Base-by-base conservation (phyloP, 2,888 invertebrate species). In the Selenia dentaria region DNA sequence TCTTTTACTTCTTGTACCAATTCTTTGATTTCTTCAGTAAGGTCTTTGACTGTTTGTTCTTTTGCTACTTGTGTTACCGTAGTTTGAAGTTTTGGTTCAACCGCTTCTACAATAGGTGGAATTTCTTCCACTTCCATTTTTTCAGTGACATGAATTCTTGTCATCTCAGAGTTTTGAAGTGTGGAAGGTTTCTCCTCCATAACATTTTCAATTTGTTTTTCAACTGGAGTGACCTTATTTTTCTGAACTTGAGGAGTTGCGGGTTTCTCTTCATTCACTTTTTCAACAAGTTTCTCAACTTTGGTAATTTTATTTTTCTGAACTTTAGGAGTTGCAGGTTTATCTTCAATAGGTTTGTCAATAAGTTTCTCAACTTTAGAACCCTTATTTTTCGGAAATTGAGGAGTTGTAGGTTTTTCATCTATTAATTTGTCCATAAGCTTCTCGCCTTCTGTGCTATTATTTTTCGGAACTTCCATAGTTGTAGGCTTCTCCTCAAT, bases 121-220 rank as follows among this genome's bases (percentile, higher is more conserved):
- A 51, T 52, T 33, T 49, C 53, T 4, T 54, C 44, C 3, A 52
- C 51, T 51, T 69, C 58, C 49, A 62, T 63, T 37, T 62, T 64
- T 45, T 63, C 63, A 33, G 43, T 48, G 14, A 45, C 41, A 36
- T 37, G n/a, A n/a, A n/a, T 32, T 13, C 31, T 10, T 31, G 2
- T 6, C 1, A 8, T 1, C 1, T 22, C 22, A 22, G 22, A 22
- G 8, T 8, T 22, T 22, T 8, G 22, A 8, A 5, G 18, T 1
- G 18, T n/a, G n/a, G n/a, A n/a, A n/a, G n/a, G 16, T 16, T 16
- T 16, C 16, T 16, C 16, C 4, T 16, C 16, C 4, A 16, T 16
- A 16, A 2, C 4, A 3, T 16, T 16, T 2, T 16, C 4, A 16
- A 2, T 16, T 16, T 3, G 16, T 16, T 16, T 2, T 4, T 16